A percentile compares a stretch with the other conserved stretches of the same genome.
Evolutionary conservation across 2,797 vertebrate genomes (phyloP).

Genomic region (Chiroxiphia lanceolata): DNA sequence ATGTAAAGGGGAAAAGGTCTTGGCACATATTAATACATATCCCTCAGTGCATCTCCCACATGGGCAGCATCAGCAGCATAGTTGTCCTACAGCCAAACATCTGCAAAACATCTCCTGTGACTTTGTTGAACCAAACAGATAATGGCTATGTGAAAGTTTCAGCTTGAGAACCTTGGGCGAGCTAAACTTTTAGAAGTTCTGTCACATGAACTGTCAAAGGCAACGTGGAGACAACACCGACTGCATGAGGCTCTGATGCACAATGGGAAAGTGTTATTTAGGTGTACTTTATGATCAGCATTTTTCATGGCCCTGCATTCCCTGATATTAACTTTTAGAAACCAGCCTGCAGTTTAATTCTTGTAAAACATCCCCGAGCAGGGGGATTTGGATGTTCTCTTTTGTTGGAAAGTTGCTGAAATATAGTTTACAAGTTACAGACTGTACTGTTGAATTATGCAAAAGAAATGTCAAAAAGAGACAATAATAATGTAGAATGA

Average conservation of each 20-base stretch:
- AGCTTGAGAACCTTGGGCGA: neutral
- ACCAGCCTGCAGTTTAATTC: neutral
- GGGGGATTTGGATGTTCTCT: neutral
- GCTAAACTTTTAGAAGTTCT: accelerated
- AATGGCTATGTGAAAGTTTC: neutral
- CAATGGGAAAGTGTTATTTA: neutral
- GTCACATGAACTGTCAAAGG: neutral
- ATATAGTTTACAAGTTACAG: neutral
- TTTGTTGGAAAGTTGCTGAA: neutral
- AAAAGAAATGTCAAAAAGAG: neutral
- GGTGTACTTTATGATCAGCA: neutral
- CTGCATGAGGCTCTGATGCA: neutral
- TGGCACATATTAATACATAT: neutral
- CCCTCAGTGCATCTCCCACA: neutral
- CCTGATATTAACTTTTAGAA: neutral
- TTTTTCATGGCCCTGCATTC: neutral
- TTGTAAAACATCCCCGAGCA: neutral
- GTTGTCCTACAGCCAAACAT: neutral
- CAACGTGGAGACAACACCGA: accelerated
- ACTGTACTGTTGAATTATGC: neutral
- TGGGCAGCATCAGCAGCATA: neutral
- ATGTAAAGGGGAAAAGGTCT: neutral
- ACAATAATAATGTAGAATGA: neutral
- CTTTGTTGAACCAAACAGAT: neutral
- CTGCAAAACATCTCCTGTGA: neutral